A percentile compares a stretch with the other conserved stretches of the same genome.
These are phyloP conservation scores for Neelides sp. DNA, from an alignment of 1,140 invertebrate species.

Conservation along the genomic window DNA sequence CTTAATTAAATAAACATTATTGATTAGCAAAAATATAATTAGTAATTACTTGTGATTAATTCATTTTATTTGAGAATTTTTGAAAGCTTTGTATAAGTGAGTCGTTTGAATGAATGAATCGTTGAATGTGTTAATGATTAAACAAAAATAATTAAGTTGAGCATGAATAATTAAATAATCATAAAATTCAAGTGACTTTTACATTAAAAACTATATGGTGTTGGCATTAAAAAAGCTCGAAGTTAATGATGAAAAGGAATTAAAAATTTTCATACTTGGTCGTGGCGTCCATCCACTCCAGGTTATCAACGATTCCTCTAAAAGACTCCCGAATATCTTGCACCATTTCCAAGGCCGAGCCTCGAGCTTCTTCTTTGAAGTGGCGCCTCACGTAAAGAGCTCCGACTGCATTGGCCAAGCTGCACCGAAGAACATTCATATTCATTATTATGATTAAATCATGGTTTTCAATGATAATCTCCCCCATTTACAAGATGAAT, in stretches of 20 bases:
- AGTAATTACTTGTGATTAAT: not conserved
- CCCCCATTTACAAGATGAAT: not conserved
- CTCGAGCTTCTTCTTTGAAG: constrained; percentile 57
- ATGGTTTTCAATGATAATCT: not conserved
- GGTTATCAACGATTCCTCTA: constrained; percentile 49
- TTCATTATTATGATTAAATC: constrained; percentile 1
- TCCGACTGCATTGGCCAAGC: constrained; percentile 61
- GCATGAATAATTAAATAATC: not conserved
- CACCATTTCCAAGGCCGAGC: constrained; percentile 67
- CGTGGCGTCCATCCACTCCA: constrained; percentile 78
- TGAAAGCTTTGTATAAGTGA: too few relatives aligned
- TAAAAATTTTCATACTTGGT: constrained; percentile 42
- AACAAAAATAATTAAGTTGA: not conserved
- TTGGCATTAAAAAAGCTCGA: too few relatives aligned
- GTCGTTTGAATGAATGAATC: too few relatives aligned
- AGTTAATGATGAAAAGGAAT: too few relatives aligned
- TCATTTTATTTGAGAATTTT: too few relatives aligned
- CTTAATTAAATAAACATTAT: constrained; percentile 31
- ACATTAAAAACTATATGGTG: not conserved
- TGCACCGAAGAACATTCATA: constrained; percentile 32
- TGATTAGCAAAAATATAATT: too few relatives aligned
- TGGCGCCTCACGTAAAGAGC: constrained; percentile 61
- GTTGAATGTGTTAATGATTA: too few relatives aligned
- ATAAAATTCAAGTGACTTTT: not conserved
- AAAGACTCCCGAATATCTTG: constrained; percentile 56